Percentiles rank a stretch among this genome's conserved stretches.
phyloP scores from a whole-genome alignment of 2,113 vertebrate genomes.

The Laticauda colubrina region DNA sequence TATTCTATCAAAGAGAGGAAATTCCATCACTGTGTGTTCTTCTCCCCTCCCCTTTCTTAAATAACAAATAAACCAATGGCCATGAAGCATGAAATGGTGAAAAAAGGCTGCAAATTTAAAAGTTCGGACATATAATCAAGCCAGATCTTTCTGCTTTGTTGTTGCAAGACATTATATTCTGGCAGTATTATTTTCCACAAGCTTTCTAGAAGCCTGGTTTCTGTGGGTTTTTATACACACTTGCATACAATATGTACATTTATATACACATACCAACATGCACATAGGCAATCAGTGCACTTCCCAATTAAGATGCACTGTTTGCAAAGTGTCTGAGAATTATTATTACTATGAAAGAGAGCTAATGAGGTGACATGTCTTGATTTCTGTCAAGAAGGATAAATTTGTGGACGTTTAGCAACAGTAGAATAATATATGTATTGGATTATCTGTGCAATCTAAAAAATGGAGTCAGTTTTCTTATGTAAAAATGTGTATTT shows the following conservation, averaged over 20 bases:
- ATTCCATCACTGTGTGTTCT: background rate
- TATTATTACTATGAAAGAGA: constrained; percentile 37
- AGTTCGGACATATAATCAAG: constrained; percentile 30
- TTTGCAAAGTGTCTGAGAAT: constrained; percentile 40
- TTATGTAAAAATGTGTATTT: background rate
- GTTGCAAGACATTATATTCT: background rate
- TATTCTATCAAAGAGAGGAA: constrained; percentile 38
- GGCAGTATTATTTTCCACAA: constrained; percentile 26
- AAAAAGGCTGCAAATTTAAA: constrained; percentile 16
- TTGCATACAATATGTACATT: background rate
- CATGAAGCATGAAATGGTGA: constrained; percentile 33
- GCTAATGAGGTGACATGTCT: constrained; percentile 20
- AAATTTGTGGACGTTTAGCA: constrained; percentile 22
- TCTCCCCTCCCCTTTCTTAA: background rate
- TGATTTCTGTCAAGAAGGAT: constrained; percentile 4
- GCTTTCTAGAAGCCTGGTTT: constrained; percentile 24
- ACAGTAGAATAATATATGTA: background rate
- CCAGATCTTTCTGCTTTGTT: background rate
- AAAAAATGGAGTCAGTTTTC: background rate
- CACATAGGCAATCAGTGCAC: constrained; percentile 6
- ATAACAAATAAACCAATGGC: background rate
- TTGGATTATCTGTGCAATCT: background rate
- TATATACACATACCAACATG: background rate
- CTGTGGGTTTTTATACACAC: background rate
- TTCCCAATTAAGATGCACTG: constrained; percentile 4